A percentile compares a stretch with the other conserved stretches of the same genome.
Conservation (phyloP, 2,797 vertebrate species). For the Acipenser ruthenus region DNA sequence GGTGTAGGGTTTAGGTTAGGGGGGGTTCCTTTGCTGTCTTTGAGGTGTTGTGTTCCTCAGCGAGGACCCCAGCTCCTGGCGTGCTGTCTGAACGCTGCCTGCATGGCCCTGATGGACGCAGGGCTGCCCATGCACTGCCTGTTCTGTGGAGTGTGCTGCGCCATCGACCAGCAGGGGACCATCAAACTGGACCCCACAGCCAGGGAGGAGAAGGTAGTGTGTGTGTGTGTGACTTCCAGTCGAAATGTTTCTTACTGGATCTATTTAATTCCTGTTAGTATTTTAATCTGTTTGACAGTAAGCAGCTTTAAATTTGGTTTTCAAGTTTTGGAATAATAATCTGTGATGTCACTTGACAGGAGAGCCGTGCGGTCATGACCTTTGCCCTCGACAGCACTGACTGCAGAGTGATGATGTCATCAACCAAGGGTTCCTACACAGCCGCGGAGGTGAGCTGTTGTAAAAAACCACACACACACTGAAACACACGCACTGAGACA, state of each 20-base stretch:
- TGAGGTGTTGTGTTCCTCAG: conserved; percentile 30
- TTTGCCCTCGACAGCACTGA: conserved; percentile 76
- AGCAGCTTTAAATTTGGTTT: not conserved
- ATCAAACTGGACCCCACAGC: conserved; percentile 72
- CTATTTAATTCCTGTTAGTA: no score
- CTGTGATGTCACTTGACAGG: conserved; percentile 43
- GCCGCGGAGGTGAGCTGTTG: conserved; percentile 65
- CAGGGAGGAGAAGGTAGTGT: conserved; percentile 74
- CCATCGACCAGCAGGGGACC: conserved; percentile 55
- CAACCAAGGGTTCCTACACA: conserved; percentile 74
- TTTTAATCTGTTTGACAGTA: not conserved
- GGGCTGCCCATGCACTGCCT: conserved; percentile 75
- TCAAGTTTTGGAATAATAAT: not conserved
- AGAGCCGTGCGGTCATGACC: conserved; percentile 75
- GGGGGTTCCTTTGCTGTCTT: not conserved
- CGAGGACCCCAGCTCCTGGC: conserved; percentile 62
- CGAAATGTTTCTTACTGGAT: not conserved
- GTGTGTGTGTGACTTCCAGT: not conserved
- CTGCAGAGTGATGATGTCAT: conserved; percentile 67
- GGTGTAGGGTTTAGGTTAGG: not conserved
- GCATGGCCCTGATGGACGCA: conserved; percentile 81
- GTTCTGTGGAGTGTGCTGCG: conserved; percentile 83
- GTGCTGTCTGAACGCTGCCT: conserved; percentile 76
- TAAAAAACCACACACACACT: no score
- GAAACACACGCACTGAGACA: no score